Evolutionary conservation across 2,888 invertebrate species (phyloP), one percentile per base, ranked within the genome.

Genomic region (Campopleginae sp.): DNA sequence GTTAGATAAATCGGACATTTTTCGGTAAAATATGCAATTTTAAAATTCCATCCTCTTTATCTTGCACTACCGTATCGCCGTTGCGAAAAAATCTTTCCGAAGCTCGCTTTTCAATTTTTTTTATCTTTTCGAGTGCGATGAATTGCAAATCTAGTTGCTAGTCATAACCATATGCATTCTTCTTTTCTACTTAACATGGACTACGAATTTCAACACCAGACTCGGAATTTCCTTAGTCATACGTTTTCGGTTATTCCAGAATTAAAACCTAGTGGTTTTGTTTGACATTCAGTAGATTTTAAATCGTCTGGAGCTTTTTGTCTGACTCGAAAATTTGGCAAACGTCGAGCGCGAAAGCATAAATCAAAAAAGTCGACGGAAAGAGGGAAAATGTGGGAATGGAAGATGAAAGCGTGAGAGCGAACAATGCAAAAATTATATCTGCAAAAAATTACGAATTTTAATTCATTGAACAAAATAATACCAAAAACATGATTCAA

Each of bases 401-500:
- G 42, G 42, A 80, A 86, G 42, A 31, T 42, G 65, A 82, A 78
- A 80, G 76, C 44, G 44, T 51, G 33, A n/a, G 63, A 84, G 87
- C 66, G 68, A 80, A 82, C 63, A 81, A 84, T 63, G 61, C 68
- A 48, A 74, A 63, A 58, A 58, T 27, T 82, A 48, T 89, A 87
- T 87, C 88, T 91, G 92, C 91, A 92, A 91, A 48, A 48, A 92
- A 91, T 89, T 89, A 89, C 90, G 90, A 90, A 90, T 90, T 92
- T 92, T 92, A 92, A 91, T 93, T 90, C 87, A 89, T 88, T 88
- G 88, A 91, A 93, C 91, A 93, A 92, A 92, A 92, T 91, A 86
- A 89, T 93, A 93, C 92, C 91, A 92, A 92, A 72, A 92, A 89
- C 88, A 90, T 89, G 87, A 90, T 86, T 12, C 89, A 91, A 91